Base-by-base conservation (phyloP, 2,888 invertebrate species). In the Euplagia quadripunctaria region DNA sequence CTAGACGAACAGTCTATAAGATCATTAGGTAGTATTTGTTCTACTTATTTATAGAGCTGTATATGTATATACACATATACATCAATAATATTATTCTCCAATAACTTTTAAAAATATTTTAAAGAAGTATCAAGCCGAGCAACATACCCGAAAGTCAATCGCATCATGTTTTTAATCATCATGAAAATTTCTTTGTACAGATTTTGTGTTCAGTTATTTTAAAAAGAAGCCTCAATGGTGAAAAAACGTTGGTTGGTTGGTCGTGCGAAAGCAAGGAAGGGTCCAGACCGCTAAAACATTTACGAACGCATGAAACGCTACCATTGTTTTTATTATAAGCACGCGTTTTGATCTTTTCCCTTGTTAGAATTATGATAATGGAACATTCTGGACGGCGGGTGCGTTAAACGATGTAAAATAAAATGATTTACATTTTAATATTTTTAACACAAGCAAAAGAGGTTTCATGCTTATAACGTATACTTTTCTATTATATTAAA, bases 241-340 rank as follows among this genome's bases (percentile, higher is more conserved):
- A 76, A 83, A 84, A 86, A 14, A 80, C 72, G 71, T 74, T 84
- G 86, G 85, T 84, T 88, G 84, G 86, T 81, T 74, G 78, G 81
- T 79, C 86, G 83, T 85, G 83, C 85, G 78, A 86, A 82, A 81
- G 86, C 83, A 85, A 87, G 85, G 88, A 85, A 87, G 85, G 88
- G 86, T 84, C 81, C 78, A 76, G 77, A 77, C 87, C 88, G 81
- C 90, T 91, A 84, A 92, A 93, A 93, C 91, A 92, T 93, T 92
- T 89, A 92, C 87, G 89, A 83, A 80, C 84, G 87, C 87, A 89
- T 84, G 88, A 80, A 83, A 82, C 83, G 83, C 83, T 75, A 82
- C 88, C 89, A 91, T 93, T 94, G 93, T 93, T 92, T 92, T 92
- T 91, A 92, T 92, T 92, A 91, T 91, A 90, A 91, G 88, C 90